Base-by-base conservation (phyloP, 2,888 invertebrate genomes). In the Macrophya alboannulata region DNA sequence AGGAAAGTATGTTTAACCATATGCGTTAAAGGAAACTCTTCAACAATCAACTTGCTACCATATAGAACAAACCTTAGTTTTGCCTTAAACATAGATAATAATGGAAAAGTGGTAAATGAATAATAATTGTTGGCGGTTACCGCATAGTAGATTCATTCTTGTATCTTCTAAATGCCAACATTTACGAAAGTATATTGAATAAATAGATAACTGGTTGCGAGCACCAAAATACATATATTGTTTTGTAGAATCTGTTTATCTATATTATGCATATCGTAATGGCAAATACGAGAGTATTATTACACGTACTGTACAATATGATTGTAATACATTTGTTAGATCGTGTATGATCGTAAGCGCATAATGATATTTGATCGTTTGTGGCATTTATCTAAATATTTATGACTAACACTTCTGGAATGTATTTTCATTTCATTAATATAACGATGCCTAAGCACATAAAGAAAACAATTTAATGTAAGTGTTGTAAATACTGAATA, bases 11-110 rank as follows among this genome's bases (percentile, higher is more conserved):
- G 51, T 51, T 77, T 31, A 8, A 51, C 51, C 55, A 77, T 31
- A 77, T 55, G 45, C 37, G 25, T 77, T 51, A 55, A 37, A 51
- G 31, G 31, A 77, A 77, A 48, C 31, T 77, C 17, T 77, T 31
- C 55, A 77, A 77, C 77, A 77, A 77, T 77, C n/a, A 77, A 51
- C 37, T 77, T 21, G 51, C 77, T 55, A 77, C 77, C 77, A 77
- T 51, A 15, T 77, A 37, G 31, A 77, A 77, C 37, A 55, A 77
- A 77, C 45, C 51, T 77, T 37, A 77, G n/a, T 55, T 77, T 25
- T 55, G 55, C n/a, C 31, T 77, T 77, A 77, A 48, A 77, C 51
- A 55, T 77, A 77, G 17, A 74, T n/a, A 74, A 45, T 74, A 45
- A 68, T 4, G 12, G 68, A 68, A 37, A 68, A 68, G 6, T 68